Conservation (phyloP, 2,888 invertebrate species). For the Leptopilina syphax region DNA sequence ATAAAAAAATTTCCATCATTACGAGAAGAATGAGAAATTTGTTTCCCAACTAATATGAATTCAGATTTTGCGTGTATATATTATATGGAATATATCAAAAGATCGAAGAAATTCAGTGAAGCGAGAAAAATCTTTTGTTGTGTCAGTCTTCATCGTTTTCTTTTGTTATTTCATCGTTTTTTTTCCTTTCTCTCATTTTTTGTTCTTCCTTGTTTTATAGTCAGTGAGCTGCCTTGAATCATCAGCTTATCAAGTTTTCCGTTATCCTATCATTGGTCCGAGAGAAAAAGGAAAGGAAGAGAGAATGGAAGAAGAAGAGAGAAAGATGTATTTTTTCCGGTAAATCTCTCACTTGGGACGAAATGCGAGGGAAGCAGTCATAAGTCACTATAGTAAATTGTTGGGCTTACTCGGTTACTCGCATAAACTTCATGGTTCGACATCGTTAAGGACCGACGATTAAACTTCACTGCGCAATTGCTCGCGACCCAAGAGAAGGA, state of each 20-base stretch:
- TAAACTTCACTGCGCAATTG: constrained; percentile 35
- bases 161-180: background rate
- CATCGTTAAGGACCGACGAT: constrained; percentile 45
- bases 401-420: constrained; percentile 29
- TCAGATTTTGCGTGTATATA: background rate
- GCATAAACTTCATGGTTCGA: constrained; percentile 38
- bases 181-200: background rate
- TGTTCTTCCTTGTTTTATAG: background rate
- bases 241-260: constrained; percentile 10
- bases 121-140: constrained; percentile 12
- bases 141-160: background rate
- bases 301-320: no score
- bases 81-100: background rate
- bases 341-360: constrained; percentile 39
- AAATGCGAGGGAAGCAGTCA: constrained; percentile 33
- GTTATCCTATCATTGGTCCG: constrained; percentile 8
- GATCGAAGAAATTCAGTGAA: constrained; percentile 20
- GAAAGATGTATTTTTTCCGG: constrained; percentile 13
- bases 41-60: background rate
- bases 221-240: constrained; percentile 1
- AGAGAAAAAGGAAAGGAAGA: no score
- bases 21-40: background rate
- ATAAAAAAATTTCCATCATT: background rate
- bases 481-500: background rate
- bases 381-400: constrained; percentile 41